These are phyloP conservation scores for Octonoba sinensis DNA, from an alignment of 2,888 invertebrate species.

Conservation along the genomic window DNA sequence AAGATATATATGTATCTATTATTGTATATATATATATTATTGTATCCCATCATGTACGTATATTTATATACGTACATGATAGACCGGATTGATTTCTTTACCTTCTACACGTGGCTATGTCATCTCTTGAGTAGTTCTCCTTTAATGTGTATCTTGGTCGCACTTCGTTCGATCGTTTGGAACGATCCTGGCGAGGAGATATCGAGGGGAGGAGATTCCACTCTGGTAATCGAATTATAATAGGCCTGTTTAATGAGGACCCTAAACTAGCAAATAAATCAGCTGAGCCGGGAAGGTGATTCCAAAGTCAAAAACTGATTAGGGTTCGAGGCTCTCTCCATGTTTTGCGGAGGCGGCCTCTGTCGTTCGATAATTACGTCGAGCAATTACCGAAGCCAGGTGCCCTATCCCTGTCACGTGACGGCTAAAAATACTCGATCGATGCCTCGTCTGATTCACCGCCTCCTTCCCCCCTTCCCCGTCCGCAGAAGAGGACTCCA, in stretches of 20 bases:
- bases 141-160: background rate
- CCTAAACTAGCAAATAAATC: too few species aligned
- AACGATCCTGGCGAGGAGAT: background rate
- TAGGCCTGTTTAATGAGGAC: too few species aligned
- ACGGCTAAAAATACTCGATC: constrained; percentile 59
- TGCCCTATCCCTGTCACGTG: constrained; percentile 35
- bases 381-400: constrained; percentile 50
- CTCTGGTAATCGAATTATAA: too few species aligned
- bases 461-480: background rate
- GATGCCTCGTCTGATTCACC: constrained; percentile 15
- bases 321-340: background rate
- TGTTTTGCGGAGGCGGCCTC: background rate
- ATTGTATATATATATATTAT: background rate
- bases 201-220: too few species aligned
- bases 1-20: background rate
- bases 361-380: constrained; percentile 61
- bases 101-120: too few species aligned
- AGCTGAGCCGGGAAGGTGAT: too few species aligned
- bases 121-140: background rate
- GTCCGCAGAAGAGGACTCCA: too few species aligned
- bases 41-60: background rate
- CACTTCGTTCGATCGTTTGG: background rate
- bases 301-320: too few species aligned
- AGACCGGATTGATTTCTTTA: too few species aligned
- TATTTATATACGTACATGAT: background rate